Conservation (phyloP, 2,797 vertebrate genomes). For the Echiichthys vipera region DNA sequence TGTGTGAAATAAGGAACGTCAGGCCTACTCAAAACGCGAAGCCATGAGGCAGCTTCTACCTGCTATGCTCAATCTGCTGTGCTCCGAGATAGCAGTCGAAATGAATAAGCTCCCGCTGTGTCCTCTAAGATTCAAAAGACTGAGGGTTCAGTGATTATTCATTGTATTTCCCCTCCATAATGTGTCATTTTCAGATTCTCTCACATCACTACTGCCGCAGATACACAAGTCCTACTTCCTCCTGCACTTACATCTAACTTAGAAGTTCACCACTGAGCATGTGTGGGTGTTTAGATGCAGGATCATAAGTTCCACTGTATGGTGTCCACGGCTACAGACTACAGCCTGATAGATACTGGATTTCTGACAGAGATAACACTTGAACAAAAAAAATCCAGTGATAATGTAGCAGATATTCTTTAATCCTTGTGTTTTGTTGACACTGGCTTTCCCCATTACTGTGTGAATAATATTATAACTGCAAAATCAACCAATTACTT, state of each 20-base stretch:
- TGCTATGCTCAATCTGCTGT: constrained; percentile 70
- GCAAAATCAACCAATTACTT: neutral
- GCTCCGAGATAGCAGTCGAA: constrained; percentile 53
- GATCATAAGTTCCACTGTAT: constrained; percentile 14
- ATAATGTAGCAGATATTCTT: neutral
- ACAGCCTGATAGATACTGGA: neutral
- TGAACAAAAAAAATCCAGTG: neutral
- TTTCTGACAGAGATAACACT: neutral
- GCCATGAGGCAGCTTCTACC: constrained; percentile 70
- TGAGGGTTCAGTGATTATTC: constrained; percentile 49
- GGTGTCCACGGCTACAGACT: neutral
- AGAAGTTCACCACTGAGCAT: constrained; percentile 7
- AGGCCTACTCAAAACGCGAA: constrained; percentile 64
- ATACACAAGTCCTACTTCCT: constrained; percentile 12
- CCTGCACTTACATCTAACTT: constrained; percentile 9
- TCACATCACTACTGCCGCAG: constrained; percentile 24
- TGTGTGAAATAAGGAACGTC: constrained; percentile 76
- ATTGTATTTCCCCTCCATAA: constrained; percentile 42
- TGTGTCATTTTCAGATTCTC: constrained; percentile 35
- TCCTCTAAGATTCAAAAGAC: constrained; percentile 54
- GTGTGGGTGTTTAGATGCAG: constrained; percentile 6
- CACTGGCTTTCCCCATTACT: neutral
- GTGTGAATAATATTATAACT: neutral
- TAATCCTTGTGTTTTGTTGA: neutral
- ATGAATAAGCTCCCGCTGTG: constrained; percentile 67